Percentiles rank a stretch among this genome's conserved stretches.
phyloP scores from a whole-genome alignment of 2,113 vertebrate species.

The Neomonachus schauinslandi region DNA sequence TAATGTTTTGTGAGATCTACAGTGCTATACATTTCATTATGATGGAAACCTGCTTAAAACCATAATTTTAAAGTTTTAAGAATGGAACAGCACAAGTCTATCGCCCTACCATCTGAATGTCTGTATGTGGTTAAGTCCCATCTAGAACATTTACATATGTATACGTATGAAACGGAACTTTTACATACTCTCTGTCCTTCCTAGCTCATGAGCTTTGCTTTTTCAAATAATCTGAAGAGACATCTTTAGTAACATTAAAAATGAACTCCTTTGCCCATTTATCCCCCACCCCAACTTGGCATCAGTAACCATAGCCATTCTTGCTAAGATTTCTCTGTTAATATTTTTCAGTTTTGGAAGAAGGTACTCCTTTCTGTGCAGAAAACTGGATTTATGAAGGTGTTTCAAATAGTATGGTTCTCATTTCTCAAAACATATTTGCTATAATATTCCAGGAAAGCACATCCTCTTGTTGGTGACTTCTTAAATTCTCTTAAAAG shows the following conservation, averaged over 20 bases:
- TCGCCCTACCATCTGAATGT: not conserved
- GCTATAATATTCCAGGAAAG: not conserved
- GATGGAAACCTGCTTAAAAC: not conserved
- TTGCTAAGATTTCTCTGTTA: not conserved
- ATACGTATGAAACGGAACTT: not conserved
- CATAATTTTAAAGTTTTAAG: not conserved
- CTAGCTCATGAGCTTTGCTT: not conserved
- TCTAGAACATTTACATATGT: not conserved
- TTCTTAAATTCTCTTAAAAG: conserved; percentile 1
- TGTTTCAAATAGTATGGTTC: not conserved
- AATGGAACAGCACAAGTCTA: not conserved
- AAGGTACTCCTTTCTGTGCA: not conserved
- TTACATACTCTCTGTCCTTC: not conserved
- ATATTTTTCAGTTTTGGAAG: not conserved
- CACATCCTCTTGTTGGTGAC: not conserved
- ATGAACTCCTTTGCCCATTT: not conserved
- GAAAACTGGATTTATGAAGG: not conserved
- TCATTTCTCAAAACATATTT: not conserved
- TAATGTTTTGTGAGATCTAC: not conserved
- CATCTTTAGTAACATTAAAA: not conserved
- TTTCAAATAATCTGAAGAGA: not conserved
- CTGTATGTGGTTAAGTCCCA: not conserved
- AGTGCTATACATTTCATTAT: not conserved
- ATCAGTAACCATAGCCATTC: not conserved
- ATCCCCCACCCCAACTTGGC: not conserved